phyloP scores from a whole-genome alignment of 2,888 invertebrate genomes.

The Cremastinae sp. region DNA sequence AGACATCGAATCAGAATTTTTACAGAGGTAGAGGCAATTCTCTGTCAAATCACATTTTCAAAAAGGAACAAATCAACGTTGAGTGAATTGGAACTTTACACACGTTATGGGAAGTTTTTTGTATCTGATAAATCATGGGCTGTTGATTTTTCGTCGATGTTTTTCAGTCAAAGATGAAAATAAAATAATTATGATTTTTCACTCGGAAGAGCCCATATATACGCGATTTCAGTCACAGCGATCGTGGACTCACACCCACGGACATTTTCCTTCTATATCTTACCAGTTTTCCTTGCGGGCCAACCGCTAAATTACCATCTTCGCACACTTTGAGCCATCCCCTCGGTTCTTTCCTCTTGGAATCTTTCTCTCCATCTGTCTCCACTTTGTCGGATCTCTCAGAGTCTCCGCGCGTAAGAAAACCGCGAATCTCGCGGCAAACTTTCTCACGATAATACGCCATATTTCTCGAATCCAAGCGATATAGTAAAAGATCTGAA shows the following conservation, averaged over 20 bases:
- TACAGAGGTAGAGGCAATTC: slow-evolving; percentile 22
- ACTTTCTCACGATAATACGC: slow-evolving; percentile 4
- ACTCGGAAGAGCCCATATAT: slow-evolving; percentile 14
- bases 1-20: slow-evolving; percentile 21
- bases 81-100: too few relatives aligned
- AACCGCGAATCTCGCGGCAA: slow-evolving; percentile 5
- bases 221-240: slow-evolving; percentile 5
- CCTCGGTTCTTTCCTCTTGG: slow-evolving; percentile 1
- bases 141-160: too few relatives aligned
- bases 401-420: slow-evolving; percentile 6
- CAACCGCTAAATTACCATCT: slow-evolving; percentile 58
- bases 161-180: too few relatives aligned
- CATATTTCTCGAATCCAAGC: too few relatives aligned
- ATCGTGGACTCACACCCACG: slow-evolving; percentile 19
- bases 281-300: slow-evolving; percentile 48
- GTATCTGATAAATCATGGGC: too few relatives aligned
- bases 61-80: too few relatives aligned
- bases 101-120: too few relatives aligned
- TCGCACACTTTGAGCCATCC: slow-evolving; percentile 33
- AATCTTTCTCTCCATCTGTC: slow-evolving; percentile 34
- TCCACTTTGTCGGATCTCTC: slow-evolving; percentile 13
- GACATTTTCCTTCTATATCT: slow-evolving; percentile 40
- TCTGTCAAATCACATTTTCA: too few relatives aligned
- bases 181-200: background rate
- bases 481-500: too few relatives aligned